Percentiles rank a stretch among this genome's conserved stretches.
phyloP scores from a whole-genome alignment of 2,113 vertebrate species.

The Carassius carassius region DNA sequence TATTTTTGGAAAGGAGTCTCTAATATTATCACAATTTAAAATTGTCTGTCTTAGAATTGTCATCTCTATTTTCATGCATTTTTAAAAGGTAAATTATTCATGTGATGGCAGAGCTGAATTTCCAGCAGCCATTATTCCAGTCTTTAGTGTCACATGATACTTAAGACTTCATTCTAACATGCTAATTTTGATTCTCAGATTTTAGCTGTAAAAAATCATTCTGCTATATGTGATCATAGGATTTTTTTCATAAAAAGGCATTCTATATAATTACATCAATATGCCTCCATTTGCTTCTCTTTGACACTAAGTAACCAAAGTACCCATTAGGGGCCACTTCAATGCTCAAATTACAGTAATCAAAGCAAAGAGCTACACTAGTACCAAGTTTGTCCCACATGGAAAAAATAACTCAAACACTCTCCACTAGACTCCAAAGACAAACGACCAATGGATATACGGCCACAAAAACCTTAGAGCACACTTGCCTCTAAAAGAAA shows the following conservation, averaged over 20 bases:
- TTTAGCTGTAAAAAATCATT: background rate
- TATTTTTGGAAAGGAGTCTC: too few relatives aligned
- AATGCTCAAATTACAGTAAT: conserved; percentile 57
- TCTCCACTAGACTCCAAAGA: background rate
- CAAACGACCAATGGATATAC: background rate
- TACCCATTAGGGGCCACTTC: conserved; percentile 54
- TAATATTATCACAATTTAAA: too few relatives aligned
- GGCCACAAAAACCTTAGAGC: background rate
- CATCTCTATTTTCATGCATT: too few relatives aligned
- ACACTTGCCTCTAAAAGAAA: background rate
- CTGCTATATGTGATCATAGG: background rate
- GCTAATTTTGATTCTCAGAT: background rate
- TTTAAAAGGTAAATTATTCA: too few relatives aligned
- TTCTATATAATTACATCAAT: conserved; percentile 2
- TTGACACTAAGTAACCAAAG: conserved; percentile 34
- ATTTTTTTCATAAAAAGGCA: background rate
- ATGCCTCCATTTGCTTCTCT: conserved; percentile 55
- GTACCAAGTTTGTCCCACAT: conserved; percentile 25
- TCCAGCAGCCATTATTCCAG: background rate
- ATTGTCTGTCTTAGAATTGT: too few relatives aligned
- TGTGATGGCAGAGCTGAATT: too few relatives aligned
- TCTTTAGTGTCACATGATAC: background rate
- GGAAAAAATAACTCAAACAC: background rate
- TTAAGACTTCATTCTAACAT: background rate
- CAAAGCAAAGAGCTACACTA: conserved; percentile 48